A percentile compares a stretch with the other conserved stretches of the same genome.
Evolutionary conservation across 92 coral and sea anemone genomes (phyloP).

Genomic region (Hydrozoanthus gracilis): DNA sequence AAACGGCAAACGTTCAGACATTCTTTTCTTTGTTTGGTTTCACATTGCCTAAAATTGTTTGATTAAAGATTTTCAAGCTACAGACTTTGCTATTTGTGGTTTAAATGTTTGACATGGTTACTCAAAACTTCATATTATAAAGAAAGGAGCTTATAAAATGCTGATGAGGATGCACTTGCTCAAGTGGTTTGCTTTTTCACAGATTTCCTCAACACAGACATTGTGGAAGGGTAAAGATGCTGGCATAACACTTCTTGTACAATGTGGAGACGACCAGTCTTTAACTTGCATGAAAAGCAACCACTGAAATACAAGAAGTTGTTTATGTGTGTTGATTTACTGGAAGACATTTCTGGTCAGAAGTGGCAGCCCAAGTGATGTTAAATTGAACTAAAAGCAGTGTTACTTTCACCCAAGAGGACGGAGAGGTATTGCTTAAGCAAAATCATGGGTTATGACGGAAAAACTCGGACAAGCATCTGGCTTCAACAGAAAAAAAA

Average conservation of each 20-base stretch:
- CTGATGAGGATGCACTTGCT: background rate
- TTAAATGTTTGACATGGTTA: background rate
- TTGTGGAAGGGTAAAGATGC: slow-evolving; percentile 14
- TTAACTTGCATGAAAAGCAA: too few relatives aligned
- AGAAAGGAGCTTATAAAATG: background rate
- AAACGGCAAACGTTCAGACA: background rate
- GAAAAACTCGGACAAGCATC: too few relatives aligned
- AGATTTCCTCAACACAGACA: background rate
- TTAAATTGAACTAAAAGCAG: too few relatives aligned
- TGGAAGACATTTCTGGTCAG: too few relatives aligned
- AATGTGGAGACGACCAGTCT: background rate
- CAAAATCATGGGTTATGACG: too few relatives aligned
- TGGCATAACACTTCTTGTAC: slow-evolving; percentile 47
- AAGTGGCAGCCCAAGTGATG: too few relatives aligned
- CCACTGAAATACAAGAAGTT: too few relatives aligned
- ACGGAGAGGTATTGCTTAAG: too few relatives aligned
- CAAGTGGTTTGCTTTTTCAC: background rate
- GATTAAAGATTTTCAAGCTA: background rate
- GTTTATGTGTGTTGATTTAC: too few relatives aligned
- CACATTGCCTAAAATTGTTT: background rate
- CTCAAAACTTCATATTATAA: background rate
- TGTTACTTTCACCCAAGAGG: too few relatives aligned
- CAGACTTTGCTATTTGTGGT: background rate
- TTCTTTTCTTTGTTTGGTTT: background rate
- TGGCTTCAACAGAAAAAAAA: too few relatives aligned